Percentiles rank a stretch among this genome's conserved stretches.
Evolutionary conservation across 37 sponge, comb jelly and placozoan genomes (phyloP).

Genomic region (Oscarella lobularis): DNA sequence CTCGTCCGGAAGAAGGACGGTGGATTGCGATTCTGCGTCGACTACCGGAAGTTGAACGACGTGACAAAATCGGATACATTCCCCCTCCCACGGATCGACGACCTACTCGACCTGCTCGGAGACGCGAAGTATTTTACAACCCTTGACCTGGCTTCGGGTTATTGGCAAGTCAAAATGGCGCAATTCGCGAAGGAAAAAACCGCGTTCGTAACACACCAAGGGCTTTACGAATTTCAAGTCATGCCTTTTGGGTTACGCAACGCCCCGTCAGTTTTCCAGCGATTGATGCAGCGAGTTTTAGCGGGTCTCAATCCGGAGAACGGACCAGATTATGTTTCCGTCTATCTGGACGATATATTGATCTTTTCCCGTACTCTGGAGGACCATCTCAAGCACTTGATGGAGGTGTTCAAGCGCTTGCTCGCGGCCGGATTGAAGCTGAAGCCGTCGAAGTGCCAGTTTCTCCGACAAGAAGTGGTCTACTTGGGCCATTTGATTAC

Average conservation of each 20-base stretch:
- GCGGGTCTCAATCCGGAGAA: constrained; percentile 17
- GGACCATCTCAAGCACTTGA: constrained; percentile 28
- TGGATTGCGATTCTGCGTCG: constrained; percentile 26
- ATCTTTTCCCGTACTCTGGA: constrained; percentile 14
- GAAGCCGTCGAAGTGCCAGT: constrained; percentile 26
- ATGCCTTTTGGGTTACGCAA: constrained; percentile 49
- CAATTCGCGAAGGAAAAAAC: constrained; percentile 29
- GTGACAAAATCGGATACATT: constrained; percentile 43
- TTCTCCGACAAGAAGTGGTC: constrained; percentile 13
- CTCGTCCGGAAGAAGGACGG: constrained; percentile 42
- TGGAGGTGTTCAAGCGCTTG: no score
- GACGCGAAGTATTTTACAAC: constrained; percentile 30
- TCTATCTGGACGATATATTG: constrained; percentile 30
- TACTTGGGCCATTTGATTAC: constrained; percentile 32
- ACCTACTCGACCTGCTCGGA: constrained; percentile 45
- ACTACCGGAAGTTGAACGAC: constrained; percentile 32
- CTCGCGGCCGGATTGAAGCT: no score
- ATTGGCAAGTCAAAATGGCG: constrained; percentile 33
- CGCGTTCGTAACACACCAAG: constrained; percentile 28
- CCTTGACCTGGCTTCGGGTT: constrained; percentile 45
- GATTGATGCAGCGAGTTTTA: constrained; percentile 32
- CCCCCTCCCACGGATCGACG: constrained; percentile 33
- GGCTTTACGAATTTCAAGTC: constrained; percentile 39
- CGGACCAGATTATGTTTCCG: constrained; percentile 22
- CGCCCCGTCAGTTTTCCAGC: constrained; percentile 41